Conservation (phyloP, 2,888 invertebrate species). For the Tipula unca region DNA sequence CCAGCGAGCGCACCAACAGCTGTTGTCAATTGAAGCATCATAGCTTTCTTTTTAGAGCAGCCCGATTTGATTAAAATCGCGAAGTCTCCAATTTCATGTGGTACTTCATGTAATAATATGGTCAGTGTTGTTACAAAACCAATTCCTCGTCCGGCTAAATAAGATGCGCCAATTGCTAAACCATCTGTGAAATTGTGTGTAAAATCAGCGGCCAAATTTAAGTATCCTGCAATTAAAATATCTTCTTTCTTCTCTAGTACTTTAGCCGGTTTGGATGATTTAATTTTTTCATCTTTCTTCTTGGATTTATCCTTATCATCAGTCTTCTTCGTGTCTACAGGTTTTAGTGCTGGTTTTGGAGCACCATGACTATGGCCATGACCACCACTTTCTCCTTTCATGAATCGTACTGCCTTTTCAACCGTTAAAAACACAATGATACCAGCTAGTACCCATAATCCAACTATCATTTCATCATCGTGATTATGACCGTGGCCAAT, state of each 20-base stretch:
- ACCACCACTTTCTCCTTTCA: slow-evolving; percentile 75
- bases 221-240: slow-evolving; percentile 77
- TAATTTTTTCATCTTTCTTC: slow-evolving; percentile 38
- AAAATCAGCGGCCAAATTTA: slow-evolving; percentile 97
- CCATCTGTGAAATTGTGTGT: slow-evolving; percentile 99
- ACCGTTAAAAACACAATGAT: slow-evolving; percentile 87
- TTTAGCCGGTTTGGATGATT: slow-evolving; percentile 40
- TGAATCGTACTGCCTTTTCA: slow-evolving; percentile 82
- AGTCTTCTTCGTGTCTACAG: slow-evolving; percentile 31
- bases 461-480: slow-evolving; percentile 78
- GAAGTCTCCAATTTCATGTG: slow-evolving; percentile 99
- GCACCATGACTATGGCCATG: slow-evolving; percentile 64
- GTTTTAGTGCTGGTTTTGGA: slow-evolving; percentile 25
- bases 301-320: slow-evolving; percentile 29
- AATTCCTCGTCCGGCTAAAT: slow-evolving; percentile 79
- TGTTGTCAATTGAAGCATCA: slow-evolving; percentile 86
- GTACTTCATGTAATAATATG: slow-evolving; percentile 95
- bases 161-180: slow-evolving; percentile 96
- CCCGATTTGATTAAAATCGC: slow-evolving; percentile 97
- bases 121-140: slow-evolving; percentile 90
- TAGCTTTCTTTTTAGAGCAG: slow-evolving; percentile 87
- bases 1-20: slow-evolving; percentile 93
- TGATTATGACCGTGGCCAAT: slow-evolving; percentile 48
- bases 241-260: slow-evolving; percentile 40
- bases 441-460: slow-evolving; percentile 89